Conservation (phyloP, 2,888 invertebrate genomes). For the Chorisops tibialis region DNA sequence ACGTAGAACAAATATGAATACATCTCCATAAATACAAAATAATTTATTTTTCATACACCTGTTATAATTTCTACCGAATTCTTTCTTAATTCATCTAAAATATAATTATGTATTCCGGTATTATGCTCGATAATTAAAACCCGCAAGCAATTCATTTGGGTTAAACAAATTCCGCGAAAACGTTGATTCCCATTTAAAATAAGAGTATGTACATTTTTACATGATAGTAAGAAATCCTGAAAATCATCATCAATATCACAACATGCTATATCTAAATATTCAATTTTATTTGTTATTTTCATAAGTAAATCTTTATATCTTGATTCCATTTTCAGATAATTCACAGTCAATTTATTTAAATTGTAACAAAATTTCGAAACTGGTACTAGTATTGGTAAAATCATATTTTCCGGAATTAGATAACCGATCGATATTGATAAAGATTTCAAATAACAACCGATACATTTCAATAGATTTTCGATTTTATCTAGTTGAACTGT, state of each 20-base stretch:
- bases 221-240: slow-evolving; percentile 10
- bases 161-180: slow-evolving; percentile 9
- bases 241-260: slow-evolving; percentile 16
- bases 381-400: slow-evolving; percentile 12
- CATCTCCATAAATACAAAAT: slow-evolving; percentile 17
- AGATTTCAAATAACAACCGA: neutral
- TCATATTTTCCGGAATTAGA: slow-evolving; percentile 10
- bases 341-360: slow-evolving; percentile 9
- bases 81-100: slow-evolving; percentile 15
- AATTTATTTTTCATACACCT: neutral
- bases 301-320: slow-evolving; percentile 8
- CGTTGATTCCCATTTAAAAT: slow-evolving; percentile 9
- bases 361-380: slow-evolving; percentile 12
- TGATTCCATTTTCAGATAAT: slow-evolving; percentile 6
- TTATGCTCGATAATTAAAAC: neutral
- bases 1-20: neutral
- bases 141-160: slow-evolving; percentile 6
- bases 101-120: slow-evolving; percentile 15
- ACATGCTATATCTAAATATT: slow-evolving; percentile 12
- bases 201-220: slow-evolving; percentile 1
- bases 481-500: slow-evolving; percentile 18
- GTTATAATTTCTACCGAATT: neutral
- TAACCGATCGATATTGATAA: slow-evolving; percentile 17
- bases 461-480: slow-evolving; percentile 1
- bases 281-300: neutral